A percentile compares a stretch with the other conserved stretches of the same genome.
These are phyloP conservation scores for Phaethornis superciliosus DNA, from an alignment of 2,113 vertebrate species.

Conservation along the genomic window DNA sequence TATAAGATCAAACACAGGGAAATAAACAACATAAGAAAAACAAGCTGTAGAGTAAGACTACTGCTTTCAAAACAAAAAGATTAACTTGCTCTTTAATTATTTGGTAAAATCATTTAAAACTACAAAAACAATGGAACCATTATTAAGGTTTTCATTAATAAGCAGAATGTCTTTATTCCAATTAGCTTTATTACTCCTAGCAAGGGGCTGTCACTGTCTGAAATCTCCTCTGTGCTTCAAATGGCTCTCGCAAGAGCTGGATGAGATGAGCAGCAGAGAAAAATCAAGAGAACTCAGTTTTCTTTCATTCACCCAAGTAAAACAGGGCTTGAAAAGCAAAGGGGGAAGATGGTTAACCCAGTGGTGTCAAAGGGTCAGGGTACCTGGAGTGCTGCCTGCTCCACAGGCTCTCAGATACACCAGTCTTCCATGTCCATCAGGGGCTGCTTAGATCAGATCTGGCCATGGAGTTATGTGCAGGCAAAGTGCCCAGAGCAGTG, in stretches of 20 bases:
- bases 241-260: background rate
- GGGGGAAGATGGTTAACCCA: rapidly evolving
- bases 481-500: rapidly evolving
- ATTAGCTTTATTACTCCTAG: background rate
- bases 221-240: background rate
- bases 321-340: background rate
- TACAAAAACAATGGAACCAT: background rate
- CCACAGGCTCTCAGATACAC: background rate
- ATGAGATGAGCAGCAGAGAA: background rate
- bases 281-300: background rate
- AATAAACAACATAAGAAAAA: background rate
- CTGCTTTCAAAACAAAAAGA: background rate
- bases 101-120: constrained; percentile 34
- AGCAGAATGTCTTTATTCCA: background rate
- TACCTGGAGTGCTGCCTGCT: background rate
- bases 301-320: background rate
- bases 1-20: background rate
- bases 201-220: background rate
- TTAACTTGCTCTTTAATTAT: constrained; percentile 36
- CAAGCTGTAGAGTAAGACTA: background rate
- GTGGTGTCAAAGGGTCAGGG: background rate
- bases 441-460: background rate
- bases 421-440: background rate
- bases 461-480: rapidly evolving
- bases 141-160: constrained; percentile 23